phyloP scores from a whole-genome alignment of 1,140 invertebrate genomes.

The Araneus ventricosus region DNA sequence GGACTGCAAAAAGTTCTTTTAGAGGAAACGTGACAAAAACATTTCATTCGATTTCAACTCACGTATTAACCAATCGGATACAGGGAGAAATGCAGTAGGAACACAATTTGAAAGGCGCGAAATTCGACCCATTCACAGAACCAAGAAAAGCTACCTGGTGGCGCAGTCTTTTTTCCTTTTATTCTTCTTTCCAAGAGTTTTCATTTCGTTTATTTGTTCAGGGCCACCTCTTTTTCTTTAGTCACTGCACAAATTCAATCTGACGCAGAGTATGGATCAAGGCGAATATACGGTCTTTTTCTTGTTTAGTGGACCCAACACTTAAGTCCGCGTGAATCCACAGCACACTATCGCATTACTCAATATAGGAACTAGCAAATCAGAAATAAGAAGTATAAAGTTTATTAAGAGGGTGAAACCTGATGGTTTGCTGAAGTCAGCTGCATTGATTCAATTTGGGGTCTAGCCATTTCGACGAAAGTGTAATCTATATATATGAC shows the following conservation, averaged over 20 bases:
- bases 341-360: neutral
- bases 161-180: neutral
- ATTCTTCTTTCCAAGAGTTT: neutral
- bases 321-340: neutral
- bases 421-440: neutral
- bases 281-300: neutral
- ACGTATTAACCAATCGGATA: neutral
- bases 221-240: neutral
- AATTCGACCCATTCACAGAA: neutral
- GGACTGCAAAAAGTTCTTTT: neutral
- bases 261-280: too few species aligned
- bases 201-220: neutral
- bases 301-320: neutral
- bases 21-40: slow-evolving; percentile 11
- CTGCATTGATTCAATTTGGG: neutral
- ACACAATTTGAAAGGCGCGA: neutral
- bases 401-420: neutral
- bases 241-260: neutral
- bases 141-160: neutral
- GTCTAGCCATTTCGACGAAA: neutral
- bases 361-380: neutral
- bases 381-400: neutral
- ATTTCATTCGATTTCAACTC: neutral
- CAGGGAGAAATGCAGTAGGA: neutral
- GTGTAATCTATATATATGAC: too few species aligned